Percentiles rank a stretch among this genome's conserved stretches.
Evolutionary conservation across 2,888 invertebrate species (phyloP).

Genomic region (Caenorhabditis sp.): DNA sequence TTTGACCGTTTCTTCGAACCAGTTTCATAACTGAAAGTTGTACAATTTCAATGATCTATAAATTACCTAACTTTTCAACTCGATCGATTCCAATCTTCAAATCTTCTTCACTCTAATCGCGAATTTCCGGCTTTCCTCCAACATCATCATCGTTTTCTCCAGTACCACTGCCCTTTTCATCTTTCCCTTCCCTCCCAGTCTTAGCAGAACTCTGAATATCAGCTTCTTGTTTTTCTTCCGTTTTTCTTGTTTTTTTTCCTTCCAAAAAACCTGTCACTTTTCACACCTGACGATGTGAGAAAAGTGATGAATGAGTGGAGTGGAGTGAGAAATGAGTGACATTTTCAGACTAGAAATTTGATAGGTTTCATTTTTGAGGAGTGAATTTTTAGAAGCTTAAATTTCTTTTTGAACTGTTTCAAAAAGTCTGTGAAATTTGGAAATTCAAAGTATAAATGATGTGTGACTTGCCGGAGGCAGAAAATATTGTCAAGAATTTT

Average conservation of each 20-base stretch:
- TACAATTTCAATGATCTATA: too few relatives aligned
- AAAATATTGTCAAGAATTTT: constrained; percentile 35
- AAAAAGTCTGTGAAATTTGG: too few relatives aligned
- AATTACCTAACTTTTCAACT: too few relatives aligned
- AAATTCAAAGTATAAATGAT: too few relatives aligned
- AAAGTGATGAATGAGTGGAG: constrained; percentile 11
- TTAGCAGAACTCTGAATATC: background rate
- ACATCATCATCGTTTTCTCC: constrained; percentile 3
- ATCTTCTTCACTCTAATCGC: background rate
- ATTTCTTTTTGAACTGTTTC: too few relatives aligned
- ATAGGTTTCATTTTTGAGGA: constrained; percentile 14
- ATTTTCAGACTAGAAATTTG: constrained; percentile 19
- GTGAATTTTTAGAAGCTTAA: too few relatives aligned
- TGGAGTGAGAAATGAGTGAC: constrained; percentile 6
- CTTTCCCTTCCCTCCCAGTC: background rate
- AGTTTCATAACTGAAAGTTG: too few relatives aligned
- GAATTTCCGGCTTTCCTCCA: constrained; percentile 11
- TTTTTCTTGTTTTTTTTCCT: background rate
- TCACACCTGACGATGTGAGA: constrained; percentile 28
- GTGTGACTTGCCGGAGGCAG: too few relatives aligned
- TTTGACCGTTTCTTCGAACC: too few relatives aligned
- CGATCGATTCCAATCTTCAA: too few relatives aligned
- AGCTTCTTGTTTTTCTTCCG: background rate
- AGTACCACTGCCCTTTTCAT: background rate
- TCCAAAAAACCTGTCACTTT: constrained; percentile 31